Evolutionary conservation across 2,797 vertebrate genomes (phyloP).

Genomic region (Remorina albescens): DNA sequence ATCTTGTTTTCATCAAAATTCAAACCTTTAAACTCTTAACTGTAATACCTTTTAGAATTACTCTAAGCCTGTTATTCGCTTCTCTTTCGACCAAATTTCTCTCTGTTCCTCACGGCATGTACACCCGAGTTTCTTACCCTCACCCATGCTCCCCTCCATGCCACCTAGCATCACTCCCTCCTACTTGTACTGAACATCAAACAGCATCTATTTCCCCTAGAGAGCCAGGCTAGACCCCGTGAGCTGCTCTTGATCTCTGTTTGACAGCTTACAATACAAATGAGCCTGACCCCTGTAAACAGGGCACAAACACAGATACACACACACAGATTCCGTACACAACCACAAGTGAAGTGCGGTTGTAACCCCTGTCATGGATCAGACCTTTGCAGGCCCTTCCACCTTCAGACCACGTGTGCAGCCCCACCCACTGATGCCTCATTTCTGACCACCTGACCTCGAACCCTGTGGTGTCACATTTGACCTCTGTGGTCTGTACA

Average conservation of each 20-base stretch:
- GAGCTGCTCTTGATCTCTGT: conserved; percentile 74
- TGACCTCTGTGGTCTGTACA: conserved; percentile 22
- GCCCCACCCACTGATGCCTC: conserved; percentile 35
- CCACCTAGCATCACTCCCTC: conserved; percentile 35
- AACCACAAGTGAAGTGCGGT: conserved; percentile 41
- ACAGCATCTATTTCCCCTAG: conserved; percentile 63
- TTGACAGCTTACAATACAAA: conserved; percentile 83
- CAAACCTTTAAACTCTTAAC: conserved; percentile 19
- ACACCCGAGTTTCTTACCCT: conserved; percentile 5
- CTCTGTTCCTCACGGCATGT: background rate
- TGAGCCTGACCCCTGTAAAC: conserved; percentile 77
- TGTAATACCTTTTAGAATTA: conserved; percentile 10
- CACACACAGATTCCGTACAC: background rate
- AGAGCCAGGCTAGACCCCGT: conserved; percentile 49
- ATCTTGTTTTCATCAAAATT: conserved; percentile 31
- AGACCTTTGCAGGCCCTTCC: conserved; percentile 39
- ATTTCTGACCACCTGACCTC: conserved; percentile 62
- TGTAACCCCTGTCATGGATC: conserved; percentile 62
- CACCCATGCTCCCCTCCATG: background rate
- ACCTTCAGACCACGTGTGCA: conserved; percentile 36
- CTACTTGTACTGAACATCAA: conserved; percentile 54
- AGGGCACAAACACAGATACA: conserved; percentile 46
- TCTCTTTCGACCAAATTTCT: background rate
- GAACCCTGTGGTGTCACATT: conserved; percentile 40
- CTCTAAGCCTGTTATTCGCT: background rate